Conservation (phyloP, 2,888 invertebrate genomes). For the Drosophila paranaensis region DNA sequence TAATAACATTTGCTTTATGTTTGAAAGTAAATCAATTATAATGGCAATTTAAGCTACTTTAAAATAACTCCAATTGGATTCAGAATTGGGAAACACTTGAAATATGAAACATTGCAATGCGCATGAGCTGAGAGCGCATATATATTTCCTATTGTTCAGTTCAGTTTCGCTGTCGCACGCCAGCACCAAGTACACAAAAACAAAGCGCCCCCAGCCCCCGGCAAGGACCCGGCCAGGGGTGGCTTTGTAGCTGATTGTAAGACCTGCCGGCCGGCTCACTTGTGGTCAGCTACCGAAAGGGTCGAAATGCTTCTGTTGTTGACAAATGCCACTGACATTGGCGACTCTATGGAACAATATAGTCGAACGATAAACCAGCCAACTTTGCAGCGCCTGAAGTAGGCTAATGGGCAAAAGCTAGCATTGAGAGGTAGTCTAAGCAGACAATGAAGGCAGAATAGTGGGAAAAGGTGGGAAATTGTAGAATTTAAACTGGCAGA, state of each 20-base stretch:
- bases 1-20: no score
- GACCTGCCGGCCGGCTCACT: constrained; percentile 67
- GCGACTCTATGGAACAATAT: background rate
- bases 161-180: constrained; percentile 11
- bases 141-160: constrained; percentile 2
- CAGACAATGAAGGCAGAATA: background rate
- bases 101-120: constrained; percentile 39
- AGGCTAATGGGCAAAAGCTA: background rate
- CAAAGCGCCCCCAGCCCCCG: constrained; percentile 54
- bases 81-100: constrained; percentile 10
- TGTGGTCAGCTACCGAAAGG: constrained; percentile 61
- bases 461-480: background rate
- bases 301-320: constrained; percentile 50
- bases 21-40: background rate
- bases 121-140: constrained; percentile 42
- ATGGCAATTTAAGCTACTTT: background rate
- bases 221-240: constrained; percentile 31
- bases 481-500: background rate
- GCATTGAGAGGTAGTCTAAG: background rate
- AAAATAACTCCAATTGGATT: background rate
- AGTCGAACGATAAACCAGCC: background rate
- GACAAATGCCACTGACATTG: constrained; percentile 58
- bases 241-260: constrained; percentile 53
- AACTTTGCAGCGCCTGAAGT: background rate
- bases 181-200: constrained; percentile 69